Conservation (phyloP, 1,140 invertebrate genomes). For the Melitaea cinxia region DNA sequence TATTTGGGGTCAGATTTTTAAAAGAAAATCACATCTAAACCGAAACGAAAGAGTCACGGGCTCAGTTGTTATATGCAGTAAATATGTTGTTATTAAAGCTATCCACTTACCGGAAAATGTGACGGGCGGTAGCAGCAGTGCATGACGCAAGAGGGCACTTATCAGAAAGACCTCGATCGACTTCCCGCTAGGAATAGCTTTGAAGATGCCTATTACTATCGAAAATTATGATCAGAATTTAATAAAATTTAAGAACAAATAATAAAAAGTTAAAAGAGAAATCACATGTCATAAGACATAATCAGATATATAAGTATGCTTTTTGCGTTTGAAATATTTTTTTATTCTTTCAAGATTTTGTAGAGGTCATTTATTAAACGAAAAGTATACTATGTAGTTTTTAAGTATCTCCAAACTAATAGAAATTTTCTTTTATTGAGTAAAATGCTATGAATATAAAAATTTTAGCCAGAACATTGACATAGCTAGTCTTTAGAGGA, state of each 20-base stretch:
- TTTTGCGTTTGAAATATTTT: too few relatives aligned
- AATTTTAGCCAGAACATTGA: too few relatives aligned
- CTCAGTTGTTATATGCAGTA: background rate
- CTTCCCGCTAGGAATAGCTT: constrained; percentile 21
- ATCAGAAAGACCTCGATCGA: constrained; percentile 17
- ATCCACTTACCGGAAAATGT: constrained; percentile 17
- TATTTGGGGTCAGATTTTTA: too few relatives aligned
- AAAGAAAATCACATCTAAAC: background rate
- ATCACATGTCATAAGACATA: too few relatives aligned
- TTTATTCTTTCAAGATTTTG: too few relatives aligned
- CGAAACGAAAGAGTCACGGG: background rate
- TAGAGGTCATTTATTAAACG: too few relatives aligned
- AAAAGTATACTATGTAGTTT: too few relatives aligned
- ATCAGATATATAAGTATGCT: too few relatives aligned
- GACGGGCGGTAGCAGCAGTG: constrained; percentile 16
- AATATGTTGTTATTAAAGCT: constrained; percentile 14
- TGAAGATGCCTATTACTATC: constrained; percentile 13
- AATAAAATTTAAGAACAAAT: background rate
- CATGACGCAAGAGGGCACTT: constrained; percentile 23
- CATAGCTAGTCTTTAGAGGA: too few relatives aligned
- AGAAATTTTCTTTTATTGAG: too few relatives aligned
- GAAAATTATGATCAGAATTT: constrained; percentile 15
- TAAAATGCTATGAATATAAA: too few relatives aligned
- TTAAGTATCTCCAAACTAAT: too few relatives aligned
- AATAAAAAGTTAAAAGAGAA: background rate